phyloP scores from a whole-genome alignment of 2,113 vertebrate species.

The Paratilapia polleni region DNA sequence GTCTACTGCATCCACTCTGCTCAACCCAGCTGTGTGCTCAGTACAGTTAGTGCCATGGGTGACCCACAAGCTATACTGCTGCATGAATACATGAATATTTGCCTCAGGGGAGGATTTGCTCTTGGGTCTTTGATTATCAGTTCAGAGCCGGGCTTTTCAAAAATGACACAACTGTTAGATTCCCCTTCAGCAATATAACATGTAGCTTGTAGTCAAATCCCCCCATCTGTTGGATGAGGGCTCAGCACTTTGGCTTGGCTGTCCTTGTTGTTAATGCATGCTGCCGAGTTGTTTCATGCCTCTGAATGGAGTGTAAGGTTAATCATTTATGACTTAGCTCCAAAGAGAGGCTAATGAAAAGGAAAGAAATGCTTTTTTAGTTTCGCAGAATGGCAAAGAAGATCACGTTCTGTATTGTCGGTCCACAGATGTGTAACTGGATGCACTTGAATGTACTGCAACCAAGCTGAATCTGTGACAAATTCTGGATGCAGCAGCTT shows the following conservation, averaged over 20 bases:
- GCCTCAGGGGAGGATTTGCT: slow-evolving; percentile 63
- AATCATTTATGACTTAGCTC: slow-evolving; percentile 5
- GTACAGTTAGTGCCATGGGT: slow-evolving; percentile 19
- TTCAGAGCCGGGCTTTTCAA: slow-evolving; percentile 52
- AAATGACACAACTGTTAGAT: slow-evolving; percentile 56
- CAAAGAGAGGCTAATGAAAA: slow-evolving; percentile 21
- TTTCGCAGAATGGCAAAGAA: slow-evolving; percentile 20
- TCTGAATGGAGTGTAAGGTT: slow-evolving; percentile 25
- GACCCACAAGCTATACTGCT: slow-evolving; percentile 47
- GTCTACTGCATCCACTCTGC: slow-evolving; percentile 6
- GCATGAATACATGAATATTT: slow-evolving; percentile 48
- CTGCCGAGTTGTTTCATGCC: slow-evolving; percentile 34
- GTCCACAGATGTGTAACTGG: slow-evolving; percentile 16
- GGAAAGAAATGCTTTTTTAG: background rate
- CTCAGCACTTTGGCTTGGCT: slow-evolving; percentile 34
- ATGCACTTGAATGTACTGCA: slow-evolving; percentile 23
- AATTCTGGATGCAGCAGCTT: slow-evolving; percentile 39
- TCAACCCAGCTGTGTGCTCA: slow-evolving; percentile 18
- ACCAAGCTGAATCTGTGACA: slow-evolving; percentile 34
- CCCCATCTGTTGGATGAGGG: slow-evolving; percentile 52
- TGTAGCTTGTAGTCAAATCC: slow-evolving; percentile 52
- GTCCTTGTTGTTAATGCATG: slow-evolving; percentile 25
- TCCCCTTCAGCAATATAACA: slow-evolving; percentile 53
- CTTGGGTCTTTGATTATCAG: slow-evolving; percentile 60
- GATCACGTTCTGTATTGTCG: background rate